These are phyloP conservation scores for Pseudopodoces humilis DNA, from an alignment of 2,113 vertebrate species.

Conservation along the genomic window DNA sequence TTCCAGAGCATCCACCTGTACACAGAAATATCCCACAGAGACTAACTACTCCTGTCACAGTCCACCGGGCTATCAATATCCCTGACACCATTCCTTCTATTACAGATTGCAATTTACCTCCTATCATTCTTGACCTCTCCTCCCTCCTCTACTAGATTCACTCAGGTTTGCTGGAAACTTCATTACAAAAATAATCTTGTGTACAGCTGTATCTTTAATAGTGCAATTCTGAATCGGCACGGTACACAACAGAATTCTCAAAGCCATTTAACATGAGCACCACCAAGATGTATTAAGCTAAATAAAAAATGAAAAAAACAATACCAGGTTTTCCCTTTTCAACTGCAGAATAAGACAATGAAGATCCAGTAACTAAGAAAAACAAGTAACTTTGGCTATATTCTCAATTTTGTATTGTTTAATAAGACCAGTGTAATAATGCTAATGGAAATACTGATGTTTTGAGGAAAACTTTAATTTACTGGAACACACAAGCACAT, in stretches of 20 bases:
- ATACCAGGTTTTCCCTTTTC: neutral
- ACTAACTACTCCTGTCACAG: slow-evolving; percentile 35
- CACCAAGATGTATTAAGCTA: neutral
- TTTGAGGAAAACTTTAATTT: neutral
- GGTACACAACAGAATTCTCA: neutral
- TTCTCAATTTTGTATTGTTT: neutral
- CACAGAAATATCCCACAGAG: neutral
- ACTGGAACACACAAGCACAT: neutral
- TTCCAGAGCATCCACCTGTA: slow-evolving; percentile 29
- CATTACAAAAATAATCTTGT: neutral
- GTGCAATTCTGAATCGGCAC: neutral
- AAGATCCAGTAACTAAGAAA: neutral
- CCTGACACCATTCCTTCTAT: slow-evolving; percentile 9
- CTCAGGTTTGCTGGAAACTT: neutral
- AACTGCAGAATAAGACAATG: neutral
- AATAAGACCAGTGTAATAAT: neutral
- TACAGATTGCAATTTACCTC: slow-evolving; percentile 4
- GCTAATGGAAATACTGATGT: neutral
- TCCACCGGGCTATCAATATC: slow-evolving; percentile 8
- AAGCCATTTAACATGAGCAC: neutral
- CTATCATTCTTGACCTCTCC: neutral
- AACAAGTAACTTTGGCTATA: neutral
- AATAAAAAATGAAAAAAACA: neutral
- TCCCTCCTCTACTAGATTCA: neutral
- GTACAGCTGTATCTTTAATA: neutral